phyloP scores from a whole-genome alignment of 2,888 invertebrate genomes.

The Caenorhabditis sp. region DNA sequence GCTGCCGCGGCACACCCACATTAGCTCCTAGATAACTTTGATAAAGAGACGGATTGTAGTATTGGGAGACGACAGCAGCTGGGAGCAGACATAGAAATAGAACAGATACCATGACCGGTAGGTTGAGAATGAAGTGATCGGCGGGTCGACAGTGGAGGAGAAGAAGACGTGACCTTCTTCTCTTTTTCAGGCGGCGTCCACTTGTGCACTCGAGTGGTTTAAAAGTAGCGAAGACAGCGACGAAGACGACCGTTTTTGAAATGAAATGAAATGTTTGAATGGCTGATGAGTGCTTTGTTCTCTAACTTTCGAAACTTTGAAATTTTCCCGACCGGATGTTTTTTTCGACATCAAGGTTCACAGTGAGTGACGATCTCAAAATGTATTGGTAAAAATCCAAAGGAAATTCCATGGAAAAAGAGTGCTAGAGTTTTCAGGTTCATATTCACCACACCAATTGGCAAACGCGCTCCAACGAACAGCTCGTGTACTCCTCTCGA shows the following conservation, averaged over 20 bases:
- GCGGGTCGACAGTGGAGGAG: not conserved
- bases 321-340: constrained; percentile 2
- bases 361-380: too few species aligned
- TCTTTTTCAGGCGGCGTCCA: constrained; percentile 42
- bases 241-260: constrained; percentile 37
- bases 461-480: constrained; percentile 22
- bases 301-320: constrained; percentile 28
- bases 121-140: constrained; percentile 19
- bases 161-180: constrained; percentile 52
- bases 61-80: constrained; percentile 30
- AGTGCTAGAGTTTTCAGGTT: too few species aligned
- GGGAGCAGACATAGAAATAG: constrained; percentile 22
- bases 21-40: constrained; percentile 48
- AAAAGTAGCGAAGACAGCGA: constrained; percentile 35
- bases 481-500: constrained; percentile 2
- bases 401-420: too few species aligned
- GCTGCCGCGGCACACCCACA: constrained; percentile 37
- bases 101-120: constrained; percentile 32
- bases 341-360: not conserved
- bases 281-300: constrained; percentile 56
- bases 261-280: constrained; percentile 23
- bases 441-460: too few species aligned
- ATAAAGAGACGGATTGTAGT: constrained; percentile 50
- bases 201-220: constrained; percentile 60
- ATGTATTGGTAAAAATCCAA: too few species aligned